Percentiles rank a stretch among this genome's conserved stretches.
phyloP scores from a whole-genome alignment of 2,113 vertebrate genomes.

The Pteruthius melanotis region DNA sequence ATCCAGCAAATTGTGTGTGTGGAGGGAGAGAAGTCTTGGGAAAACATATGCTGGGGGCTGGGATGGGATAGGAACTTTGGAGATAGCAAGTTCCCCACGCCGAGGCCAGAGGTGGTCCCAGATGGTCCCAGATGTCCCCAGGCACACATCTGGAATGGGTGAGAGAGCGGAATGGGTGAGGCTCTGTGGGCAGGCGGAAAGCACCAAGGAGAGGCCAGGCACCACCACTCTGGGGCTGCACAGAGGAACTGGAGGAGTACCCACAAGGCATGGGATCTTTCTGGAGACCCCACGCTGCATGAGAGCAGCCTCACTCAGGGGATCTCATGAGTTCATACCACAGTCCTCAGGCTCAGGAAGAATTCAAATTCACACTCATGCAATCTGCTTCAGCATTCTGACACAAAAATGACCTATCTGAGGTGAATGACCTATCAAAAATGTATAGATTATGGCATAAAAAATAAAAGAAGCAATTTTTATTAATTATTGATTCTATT shows the following conservation, averaged over 20 bases:
- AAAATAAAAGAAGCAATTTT: background rate
- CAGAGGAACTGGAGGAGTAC: background rate
- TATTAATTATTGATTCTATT: background rate
- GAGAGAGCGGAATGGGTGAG: background rate
- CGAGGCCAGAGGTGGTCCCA: background rate
- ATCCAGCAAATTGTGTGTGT: background rate
- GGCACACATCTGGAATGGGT: accelerated
- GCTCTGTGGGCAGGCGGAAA: background rate
- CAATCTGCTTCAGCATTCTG: background rate
- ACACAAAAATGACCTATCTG: background rate
- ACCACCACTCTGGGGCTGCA: background rate
- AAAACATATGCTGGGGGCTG: background rate
- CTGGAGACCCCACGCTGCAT: accelerated
- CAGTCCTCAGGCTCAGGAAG: background rate
- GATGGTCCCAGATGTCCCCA: too few relatives aligned
- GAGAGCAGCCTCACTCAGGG: background rate
- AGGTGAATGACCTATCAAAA: too few relatives aligned
- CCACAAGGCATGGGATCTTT: accelerated
- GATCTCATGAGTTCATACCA: background rate
- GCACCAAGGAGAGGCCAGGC: accelerated
- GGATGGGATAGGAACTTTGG: background rate
- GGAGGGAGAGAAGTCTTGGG: background rate
- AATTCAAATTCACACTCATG: background rate
- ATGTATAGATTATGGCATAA: background rate
- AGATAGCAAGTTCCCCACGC: background rate